Percentiles rank a stretch among this genome's conserved stretches.
Evolutionary conservation across 2,797 vertebrate genomes (phyloP).

Genomic region (Echeneis naucrates): DNA sequence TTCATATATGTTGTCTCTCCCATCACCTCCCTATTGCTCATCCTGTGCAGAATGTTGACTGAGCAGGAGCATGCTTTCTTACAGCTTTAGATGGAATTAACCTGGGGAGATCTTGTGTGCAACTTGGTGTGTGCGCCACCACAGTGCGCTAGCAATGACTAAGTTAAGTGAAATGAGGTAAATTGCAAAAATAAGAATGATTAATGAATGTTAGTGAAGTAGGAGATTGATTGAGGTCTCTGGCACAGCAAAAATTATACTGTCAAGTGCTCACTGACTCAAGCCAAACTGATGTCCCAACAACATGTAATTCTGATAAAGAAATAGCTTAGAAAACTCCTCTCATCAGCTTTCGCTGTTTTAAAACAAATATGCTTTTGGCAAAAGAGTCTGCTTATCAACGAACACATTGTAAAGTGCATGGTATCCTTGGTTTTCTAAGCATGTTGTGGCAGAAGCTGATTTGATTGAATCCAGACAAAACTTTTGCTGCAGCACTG

Average conservation of each 20-base stretch:
- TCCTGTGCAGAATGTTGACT: constrained; percentile 44
- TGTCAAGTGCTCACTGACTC: constrained; percentile 29
- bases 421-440: constrained; percentile 53
- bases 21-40: constrained; percentile 15
- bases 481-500: constrained; percentile 74
- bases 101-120: not conserved
- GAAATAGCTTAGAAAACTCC: constrained; percentile 31
- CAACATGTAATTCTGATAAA: constrained; percentile 16
- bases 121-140: constrained; percentile 9
- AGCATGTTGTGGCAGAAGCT: constrained; percentile 63
- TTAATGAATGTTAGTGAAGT: constrained; percentile 29
- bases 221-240: constrained; percentile 29
- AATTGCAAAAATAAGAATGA: constrained; percentile 26
- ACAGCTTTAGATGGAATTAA: constrained; percentile 1
- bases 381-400: constrained; percentile 46
- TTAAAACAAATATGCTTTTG: constrained; percentile 21
- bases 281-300: constrained; percentile 10
- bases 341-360: constrained; percentile 12
- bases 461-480: constrained; percentile 82
- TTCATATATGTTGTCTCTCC: constrained; percentile 38
- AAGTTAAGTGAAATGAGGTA: constrained; percentile 13
- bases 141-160: constrained; percentile 1
- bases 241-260: constrained; percentile 31
- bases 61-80: constrained; percentile 45
- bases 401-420: constrained; percentile 47